phyloP scores from a whole-genome alignment of 2,113 vertebrate genomes.

The Seriola rivoliana region DNA sequence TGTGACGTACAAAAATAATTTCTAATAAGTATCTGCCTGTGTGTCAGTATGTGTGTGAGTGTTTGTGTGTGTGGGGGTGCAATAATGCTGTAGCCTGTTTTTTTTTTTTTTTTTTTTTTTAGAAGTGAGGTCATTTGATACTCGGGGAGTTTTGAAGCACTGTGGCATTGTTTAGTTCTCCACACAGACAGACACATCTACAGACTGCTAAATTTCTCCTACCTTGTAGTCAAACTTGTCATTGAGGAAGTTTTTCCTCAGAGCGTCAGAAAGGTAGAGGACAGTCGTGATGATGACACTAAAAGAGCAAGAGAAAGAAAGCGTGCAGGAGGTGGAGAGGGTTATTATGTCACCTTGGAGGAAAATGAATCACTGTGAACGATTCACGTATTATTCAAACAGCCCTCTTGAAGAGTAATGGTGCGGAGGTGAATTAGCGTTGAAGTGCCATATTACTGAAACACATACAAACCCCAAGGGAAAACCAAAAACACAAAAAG shows the following conservation, averaged over 20 bases:
- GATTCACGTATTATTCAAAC: neutral
- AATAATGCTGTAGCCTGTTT: neutral
- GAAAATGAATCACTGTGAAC: neutral
- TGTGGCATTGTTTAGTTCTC: neutral
- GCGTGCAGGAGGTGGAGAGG: neutral
- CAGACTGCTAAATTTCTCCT: slow-evolving; percentile 18
- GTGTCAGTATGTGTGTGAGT: neutral
- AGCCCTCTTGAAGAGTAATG: neutral
- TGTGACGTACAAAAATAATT: neutral
- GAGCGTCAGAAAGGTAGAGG: slow-evolving; percentile 96
- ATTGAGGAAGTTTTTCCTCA: slow-evolving; percentile 97
- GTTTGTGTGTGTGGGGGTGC: neutral
- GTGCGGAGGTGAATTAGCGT: neutral
- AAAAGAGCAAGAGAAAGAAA: slow-evolving; percentile 58
- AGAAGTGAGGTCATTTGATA: neutral
- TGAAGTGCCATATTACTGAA: neutral
- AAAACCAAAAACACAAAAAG: neutral
- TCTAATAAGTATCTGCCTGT: neutral
- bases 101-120: neutral
- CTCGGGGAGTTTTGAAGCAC: neutral
- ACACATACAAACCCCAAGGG: neutral
- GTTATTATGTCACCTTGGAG: neutral
- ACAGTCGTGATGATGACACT: slow-evolving; percentile 99
- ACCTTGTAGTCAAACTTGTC: slow-evolving; percentile 99
- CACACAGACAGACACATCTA: neutral